Conservation (phyloP, 2,888 invertebrate genomes). For the Sminthurinus aureus region DNA sequence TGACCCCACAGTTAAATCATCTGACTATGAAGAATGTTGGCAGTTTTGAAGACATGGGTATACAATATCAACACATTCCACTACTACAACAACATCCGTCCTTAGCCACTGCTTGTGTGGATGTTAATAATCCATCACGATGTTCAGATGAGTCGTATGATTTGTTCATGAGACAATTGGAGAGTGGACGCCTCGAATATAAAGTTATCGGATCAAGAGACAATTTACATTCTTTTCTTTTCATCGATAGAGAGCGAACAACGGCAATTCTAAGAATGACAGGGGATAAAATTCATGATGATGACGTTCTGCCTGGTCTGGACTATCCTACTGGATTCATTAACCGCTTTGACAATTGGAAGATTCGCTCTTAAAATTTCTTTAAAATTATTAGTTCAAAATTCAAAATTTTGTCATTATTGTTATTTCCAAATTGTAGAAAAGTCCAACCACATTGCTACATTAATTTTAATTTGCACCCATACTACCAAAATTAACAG, state of each 20-base stretch:
- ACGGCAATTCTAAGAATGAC: neutral
- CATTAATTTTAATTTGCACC: too few relatives aligned
- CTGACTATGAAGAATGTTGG: constrained; percentile 36
- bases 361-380: constrained; percentile 28
- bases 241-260: constrained; percentile 31
- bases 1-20: constrained; percentile 25
- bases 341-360: constrained; percentile 40
- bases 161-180: constrained; percentile 18
- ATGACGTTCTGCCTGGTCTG: constrained; percentile 33
- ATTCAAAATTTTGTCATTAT: neutral
- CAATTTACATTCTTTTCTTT: constrained; percentile 26
- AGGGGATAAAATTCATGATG: constrained; percentile 21
- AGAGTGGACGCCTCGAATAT: constrained; percentile 23
- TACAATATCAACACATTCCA: constrained; percentile 8
- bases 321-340: constrained; percentile 40
- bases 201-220: constrained; percentile 36
- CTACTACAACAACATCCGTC: constrained; percentile 19
- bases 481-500: too few relatives aligned
- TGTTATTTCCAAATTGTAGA: too few relatives aligned
- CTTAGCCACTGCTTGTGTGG: constrained; percentile 31
- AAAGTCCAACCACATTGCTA: too few relatives aligned
- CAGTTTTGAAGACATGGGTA: neutral
- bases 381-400: neutral
- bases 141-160: constrained; percentile 35
- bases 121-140: constrained; percentile 29